Percentiles rank a stretch among this genome's conserved stretches.
Conservation (phyloP, 2,797 vertebrate species). For the Pangasius djambal region DNA sequence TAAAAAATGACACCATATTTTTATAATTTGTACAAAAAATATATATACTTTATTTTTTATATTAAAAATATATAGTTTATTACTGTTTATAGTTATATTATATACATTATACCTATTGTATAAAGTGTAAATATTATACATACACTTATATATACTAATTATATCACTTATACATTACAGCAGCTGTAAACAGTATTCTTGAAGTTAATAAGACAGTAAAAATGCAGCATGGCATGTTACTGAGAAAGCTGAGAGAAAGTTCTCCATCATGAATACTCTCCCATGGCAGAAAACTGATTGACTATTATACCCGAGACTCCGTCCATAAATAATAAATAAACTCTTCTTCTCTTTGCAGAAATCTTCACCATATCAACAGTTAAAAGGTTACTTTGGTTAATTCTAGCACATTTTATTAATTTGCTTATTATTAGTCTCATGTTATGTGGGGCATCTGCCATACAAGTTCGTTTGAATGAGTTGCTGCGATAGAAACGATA, state of each 20-base stretch:
- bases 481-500: not conserved
- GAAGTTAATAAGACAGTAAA: not conserved
- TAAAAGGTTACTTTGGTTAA: not conserved
- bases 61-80: not conserved
- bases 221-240: not conserved
- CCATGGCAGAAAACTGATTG: not conserved
- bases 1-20: not conserved
- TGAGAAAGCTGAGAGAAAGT: not conserved
- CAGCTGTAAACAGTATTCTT: no score
- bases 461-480: not conserved
- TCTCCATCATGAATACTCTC: not conserved
- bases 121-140: no score
- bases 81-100: not conserved
- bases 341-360: not conserved
- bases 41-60: not conserved
- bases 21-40: not conserved
- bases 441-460: not conserved
- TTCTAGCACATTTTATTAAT: not conserved
- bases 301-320: not conserved
- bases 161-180: no score
- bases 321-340: no score
- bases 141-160: no score
- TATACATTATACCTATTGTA: no score
- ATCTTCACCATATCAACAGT: not conserved
- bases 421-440: not conserved